Evolutionary conservation across 2,113 vertebrate species (phyloP).

Genomic region (Tachuris rubrigastra): DNA sequence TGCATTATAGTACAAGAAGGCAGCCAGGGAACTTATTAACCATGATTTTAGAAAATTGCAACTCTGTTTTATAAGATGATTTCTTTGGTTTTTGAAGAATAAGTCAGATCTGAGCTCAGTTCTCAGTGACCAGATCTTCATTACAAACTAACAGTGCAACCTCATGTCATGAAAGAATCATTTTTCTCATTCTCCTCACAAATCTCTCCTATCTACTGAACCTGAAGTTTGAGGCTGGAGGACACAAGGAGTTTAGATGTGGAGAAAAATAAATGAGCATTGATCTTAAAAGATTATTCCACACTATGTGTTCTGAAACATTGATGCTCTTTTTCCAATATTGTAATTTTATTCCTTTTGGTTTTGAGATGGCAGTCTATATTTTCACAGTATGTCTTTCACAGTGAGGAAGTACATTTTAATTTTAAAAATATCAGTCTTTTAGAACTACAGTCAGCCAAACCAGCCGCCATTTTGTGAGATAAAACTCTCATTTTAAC

Average conservation of each 20-base stretch:
- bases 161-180: neutral
- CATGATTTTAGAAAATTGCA: slow-evolving; percentile 10
- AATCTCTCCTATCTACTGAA: neutral
- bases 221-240: neutral
- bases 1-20: neutral
- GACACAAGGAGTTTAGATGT: neutral
- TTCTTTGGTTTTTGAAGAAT: neutral
- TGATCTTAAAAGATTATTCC: neutral
- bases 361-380: neutral
- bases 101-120: neutral
- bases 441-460: neutral
- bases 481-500: neutral
- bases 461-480: neutral
- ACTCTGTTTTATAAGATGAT: neutral
- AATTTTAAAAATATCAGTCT: neutral
- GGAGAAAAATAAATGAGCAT: neutral
- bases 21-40: slow-evolving; percentile 38
- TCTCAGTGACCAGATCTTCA: neutral
- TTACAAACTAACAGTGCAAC: neutral
- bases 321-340: neutral
- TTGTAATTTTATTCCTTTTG: neutral
- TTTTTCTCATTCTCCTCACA: neutral
- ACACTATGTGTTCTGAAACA: neutral
- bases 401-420: neutral
- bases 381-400: neutral